Base-by-base conservation (phyloP, 2,888 invertebrate genomes). In the Gymnosoma rotundatum region DNA sequence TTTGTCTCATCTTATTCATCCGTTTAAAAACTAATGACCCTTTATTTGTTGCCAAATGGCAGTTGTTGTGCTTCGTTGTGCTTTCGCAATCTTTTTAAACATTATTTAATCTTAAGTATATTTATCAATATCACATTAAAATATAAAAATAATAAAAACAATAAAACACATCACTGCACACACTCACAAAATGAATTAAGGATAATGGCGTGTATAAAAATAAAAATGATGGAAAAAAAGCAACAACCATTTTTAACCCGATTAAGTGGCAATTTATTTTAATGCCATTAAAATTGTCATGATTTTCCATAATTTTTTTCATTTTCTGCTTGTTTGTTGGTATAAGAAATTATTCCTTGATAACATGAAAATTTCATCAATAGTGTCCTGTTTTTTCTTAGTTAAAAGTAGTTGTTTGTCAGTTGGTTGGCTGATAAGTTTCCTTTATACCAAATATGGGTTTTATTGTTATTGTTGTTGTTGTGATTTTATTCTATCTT, bases 201-300 rank as follows among this genome's bases (percentile, higher is more conserved):
- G 69, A 78, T 78, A 69, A 69, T 78, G 45, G 72, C 60, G 14
- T 73, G 52, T 67, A 60, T 16, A 69, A 18, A 52, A 60, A 45
- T 18, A 14, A 38, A 66, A 56, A 54, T 38, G 67, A 52, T 18
- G 48, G 21, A 73, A 61, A 8, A 32, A 32, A 5, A 32, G n/a
- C 42, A 64, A 20, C 60, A 61, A 45, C 63, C 25, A 54, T 74
- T 78, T 75, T 84, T 84, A 81, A 84, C 67, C 84, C 84, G 84
- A 84, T 84, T 84, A 81, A 84, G 78, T 78, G 84, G 84, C 81
- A 84, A 84, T 84, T 84, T 84, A 81, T 84, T 84, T 84, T 81
- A 84, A 84, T 78, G 70, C 78, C 84, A 84, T 84, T 84, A 81
- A 84, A 84, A 84, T 84, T 78, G 84, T 81, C 84, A 69, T 81